These are phyloP conservation scores for Sebastolobus alascanus DNA, from an alignment of 2,797 vertebrate species.

Conservation along the genomic window DNA sequence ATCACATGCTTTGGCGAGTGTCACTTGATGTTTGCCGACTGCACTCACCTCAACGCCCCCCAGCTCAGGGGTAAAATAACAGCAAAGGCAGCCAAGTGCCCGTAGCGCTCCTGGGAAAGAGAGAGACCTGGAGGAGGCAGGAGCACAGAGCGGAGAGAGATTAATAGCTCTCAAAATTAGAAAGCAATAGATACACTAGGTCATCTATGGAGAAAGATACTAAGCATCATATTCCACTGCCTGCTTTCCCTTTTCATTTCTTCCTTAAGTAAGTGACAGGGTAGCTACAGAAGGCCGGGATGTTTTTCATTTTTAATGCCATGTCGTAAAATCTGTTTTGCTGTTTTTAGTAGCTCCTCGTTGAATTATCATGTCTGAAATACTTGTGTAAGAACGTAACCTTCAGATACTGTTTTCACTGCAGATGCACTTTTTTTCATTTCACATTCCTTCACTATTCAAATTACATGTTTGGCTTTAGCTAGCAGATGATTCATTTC, in stretches of 20 bases:
- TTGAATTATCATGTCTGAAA: not conserved
- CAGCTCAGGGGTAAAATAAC: constrained; percentile 38
- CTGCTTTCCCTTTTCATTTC: not conserved
- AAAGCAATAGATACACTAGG: constrained; percentile 2
- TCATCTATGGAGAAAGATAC: not conserved
- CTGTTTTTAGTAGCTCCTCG: not conserved
- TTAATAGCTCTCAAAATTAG: constrained; percentile 31
- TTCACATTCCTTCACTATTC: constrained; percentile 15
- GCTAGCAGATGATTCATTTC: not conserved
- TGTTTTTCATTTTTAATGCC: not conserved
- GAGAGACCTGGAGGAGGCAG: constrained; percentile 43
- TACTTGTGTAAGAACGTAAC: not conserved
- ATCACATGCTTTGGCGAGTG: not conserved
- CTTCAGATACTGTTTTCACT: constrained; percentile 6
- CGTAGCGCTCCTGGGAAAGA: constrained; percentile 28
- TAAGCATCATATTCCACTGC: not conserved
- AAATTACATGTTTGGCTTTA: constrained; percentile 5
- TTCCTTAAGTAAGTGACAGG: not conserved
- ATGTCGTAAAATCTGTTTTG: not conserved
- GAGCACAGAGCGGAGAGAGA: constrained; percentile 12
- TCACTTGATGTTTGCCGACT: not conserved
- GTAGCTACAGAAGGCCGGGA: not conserved
- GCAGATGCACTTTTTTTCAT: not conserved
- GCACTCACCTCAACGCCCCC: constrained; percentile 46
- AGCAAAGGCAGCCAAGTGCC: constrained; percentile 58